Evolutionary conservation across 2,113 vertebrate genomes (phyloP).

Genomic region (Odocoileus virginianus): DNA sequence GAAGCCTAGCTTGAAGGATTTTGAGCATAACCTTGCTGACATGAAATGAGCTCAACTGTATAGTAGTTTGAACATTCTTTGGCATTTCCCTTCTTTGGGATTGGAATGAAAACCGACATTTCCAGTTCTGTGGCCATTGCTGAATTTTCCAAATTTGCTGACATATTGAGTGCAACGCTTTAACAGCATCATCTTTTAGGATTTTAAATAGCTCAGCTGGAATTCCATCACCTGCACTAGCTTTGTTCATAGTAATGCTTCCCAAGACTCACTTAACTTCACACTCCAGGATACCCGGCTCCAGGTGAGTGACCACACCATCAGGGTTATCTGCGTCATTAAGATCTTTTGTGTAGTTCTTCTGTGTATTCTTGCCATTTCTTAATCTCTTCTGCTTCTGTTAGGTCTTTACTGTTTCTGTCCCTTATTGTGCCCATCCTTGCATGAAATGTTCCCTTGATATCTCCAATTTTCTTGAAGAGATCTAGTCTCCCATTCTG

Average conservation of each 20-base stretch:
- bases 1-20: background rate
- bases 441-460: background rate
- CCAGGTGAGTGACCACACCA: background rate
- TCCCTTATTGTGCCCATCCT: background rate
- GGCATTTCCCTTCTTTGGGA: background rate
- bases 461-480: background rate
- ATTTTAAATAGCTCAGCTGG: background rate
- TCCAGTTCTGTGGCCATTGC: background rate
- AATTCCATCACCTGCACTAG: background rate
- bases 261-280: background rate
- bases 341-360: background rate
- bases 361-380: background rate
- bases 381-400: background rate
- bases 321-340: background rate
- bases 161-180: background rate
- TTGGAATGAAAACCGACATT: background rate
- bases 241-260: background rate
- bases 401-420: background rate
- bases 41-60: background rate
- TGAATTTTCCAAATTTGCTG: background rate
- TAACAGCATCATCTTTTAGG: background rate
- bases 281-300: rapidly evolving
- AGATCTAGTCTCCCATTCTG: background rate
- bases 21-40: background rate
- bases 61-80: background rate